Percentiles rank a stretch among this genome's conserved stretches.
Evolutionary conservation across 2,797 vertebrate genomes (phyloP).

Genomic region (Spinus olivaceus): DNA sequence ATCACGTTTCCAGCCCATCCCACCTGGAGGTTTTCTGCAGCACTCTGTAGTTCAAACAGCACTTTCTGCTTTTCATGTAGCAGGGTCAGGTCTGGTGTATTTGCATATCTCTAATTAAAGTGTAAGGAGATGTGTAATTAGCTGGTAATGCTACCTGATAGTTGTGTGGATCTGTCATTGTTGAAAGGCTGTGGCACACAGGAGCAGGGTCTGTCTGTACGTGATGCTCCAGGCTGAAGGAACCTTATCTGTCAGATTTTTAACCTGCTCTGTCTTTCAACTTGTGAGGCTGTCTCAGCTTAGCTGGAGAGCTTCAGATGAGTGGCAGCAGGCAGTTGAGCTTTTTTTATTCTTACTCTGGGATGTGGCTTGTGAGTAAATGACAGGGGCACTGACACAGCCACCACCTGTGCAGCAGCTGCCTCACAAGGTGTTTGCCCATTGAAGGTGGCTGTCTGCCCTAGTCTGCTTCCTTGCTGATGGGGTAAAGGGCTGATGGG

Average conservation of each 20-base stretch:
- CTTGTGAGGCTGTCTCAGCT: not conserved
- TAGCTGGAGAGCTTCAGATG: not conserved
- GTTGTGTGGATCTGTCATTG: rapidly evolving
- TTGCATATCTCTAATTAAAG: not conserved
- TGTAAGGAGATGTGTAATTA: not conserved
- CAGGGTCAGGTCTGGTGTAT: not conserved
- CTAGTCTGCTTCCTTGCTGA: not conserved
- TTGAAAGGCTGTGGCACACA: not conserved
- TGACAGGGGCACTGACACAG: not conserved
- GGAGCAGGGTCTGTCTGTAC: not conserved
- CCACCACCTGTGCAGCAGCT: rapidly evolving
- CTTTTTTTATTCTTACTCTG: not conserved
- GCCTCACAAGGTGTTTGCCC: rapidly evolving
- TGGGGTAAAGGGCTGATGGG: not conserved
- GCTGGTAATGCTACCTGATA: not conserved
- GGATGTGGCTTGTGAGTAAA: not conserved
- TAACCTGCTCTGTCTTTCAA: not conserved
- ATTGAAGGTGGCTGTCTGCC: rapidly evolving
- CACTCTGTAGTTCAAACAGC: not conserved
- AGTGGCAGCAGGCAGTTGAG: not conserved
- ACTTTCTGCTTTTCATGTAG: not conserved
- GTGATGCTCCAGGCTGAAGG: not conserved
- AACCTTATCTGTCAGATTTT: not conserved
- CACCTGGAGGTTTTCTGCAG: not conserved
- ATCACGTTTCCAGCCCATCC: rapidly evolving